Conservation (phyloP, 2,113 vertebrate genomes). For the Heptranchias perlo region DNA sequence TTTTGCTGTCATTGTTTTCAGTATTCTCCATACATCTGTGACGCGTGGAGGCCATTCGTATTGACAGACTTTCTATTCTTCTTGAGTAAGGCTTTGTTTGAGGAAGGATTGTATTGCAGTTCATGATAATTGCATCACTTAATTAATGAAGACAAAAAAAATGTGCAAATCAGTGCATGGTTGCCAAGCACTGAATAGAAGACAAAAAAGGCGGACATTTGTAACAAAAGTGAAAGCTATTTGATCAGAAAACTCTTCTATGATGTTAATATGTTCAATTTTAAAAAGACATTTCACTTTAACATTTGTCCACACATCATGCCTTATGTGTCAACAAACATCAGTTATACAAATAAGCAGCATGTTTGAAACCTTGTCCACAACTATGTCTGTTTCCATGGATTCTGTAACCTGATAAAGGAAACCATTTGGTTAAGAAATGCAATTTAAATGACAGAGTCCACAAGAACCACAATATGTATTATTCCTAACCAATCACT, state of each 20-base stretch:
- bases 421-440: slow-evolving; percentile 74
- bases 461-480: slow-evolving; percentile 2
- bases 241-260: slow-evolving; percentile 70
- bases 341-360: slow-evolving; percentile 72
- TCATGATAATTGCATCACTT: slow-evolving; percentile 80
- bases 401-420: slow-evolving; percentile 77
- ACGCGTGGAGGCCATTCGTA: slow-evolving; percentile 73
- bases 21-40: slow-evolving; percentile 76
- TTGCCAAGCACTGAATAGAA: slow-evolving; percentile 72
- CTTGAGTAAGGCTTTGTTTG: slow-evolving; percentile 63
- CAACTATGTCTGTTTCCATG: slow-evolving; percentile 57
- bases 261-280: slow-evolving; percentile 70
- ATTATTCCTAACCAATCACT: slow-evolving; percentile 1
- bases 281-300: slow-evolving; percentile 73
- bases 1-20: slow-evolving; percentile 72
- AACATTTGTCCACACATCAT: slow-evolving; percentile 72
- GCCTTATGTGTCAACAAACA: slow-evolving; percentile 69
- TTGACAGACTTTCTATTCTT: slow-evolving; percentile 79
- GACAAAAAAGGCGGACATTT: slow-evolving; percentile 67
- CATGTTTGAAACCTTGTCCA: slow-evolving; percentile 52
- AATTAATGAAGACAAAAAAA: slow-evolving; percentile 78
- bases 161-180: slow-evolving; percentile 72
- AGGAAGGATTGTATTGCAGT: slow-evolving; percentile 65
- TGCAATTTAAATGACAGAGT: slow-evolving; percentile 71
- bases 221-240: slow-evolving; percentile 74